A percentile compares a stretch with the other conserved stretches of the same genome.
Evolutionary conservation across 2,113 vertebrate species (phyloP).

Genomic region (Sinocyclocheilus anophthalmus): DNA sequence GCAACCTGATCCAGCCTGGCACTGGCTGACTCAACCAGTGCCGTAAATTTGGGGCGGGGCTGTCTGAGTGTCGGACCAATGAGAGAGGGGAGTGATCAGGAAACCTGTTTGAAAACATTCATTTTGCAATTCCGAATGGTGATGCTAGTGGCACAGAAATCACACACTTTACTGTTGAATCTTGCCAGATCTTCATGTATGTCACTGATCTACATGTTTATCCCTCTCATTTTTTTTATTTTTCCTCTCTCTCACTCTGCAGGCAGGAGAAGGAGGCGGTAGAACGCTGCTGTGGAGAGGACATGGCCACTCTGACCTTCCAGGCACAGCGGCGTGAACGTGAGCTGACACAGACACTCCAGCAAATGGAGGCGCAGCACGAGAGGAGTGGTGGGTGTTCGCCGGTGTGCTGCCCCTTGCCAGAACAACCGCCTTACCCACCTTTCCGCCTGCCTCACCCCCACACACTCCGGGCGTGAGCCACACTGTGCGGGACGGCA

Average conservation of each 20-base stretch:
- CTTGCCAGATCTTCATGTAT: not conserved
- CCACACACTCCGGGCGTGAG: slow-evolving; percentile 76
- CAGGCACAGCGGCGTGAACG: slow-evolving; percentile 85
- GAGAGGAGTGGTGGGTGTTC: slow-evolving; percentile 90
- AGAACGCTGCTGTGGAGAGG: slow-evolving; percentile 78
- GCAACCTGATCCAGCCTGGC: no score
- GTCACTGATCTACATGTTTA: slow-evolving; percentile 44
- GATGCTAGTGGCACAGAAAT: not conserved
- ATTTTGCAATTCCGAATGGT: not conserved
- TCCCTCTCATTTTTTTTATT: slow-evolving; percentile 30
- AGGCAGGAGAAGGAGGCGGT: slow-evolving; percentile 87
- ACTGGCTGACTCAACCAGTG: not conserved
- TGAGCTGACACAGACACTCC: slow-evolving; percentile 87
- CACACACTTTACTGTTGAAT: not conserved
- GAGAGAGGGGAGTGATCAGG: not conserved
- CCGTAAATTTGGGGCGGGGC: not conserved
- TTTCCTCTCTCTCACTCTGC: no score
- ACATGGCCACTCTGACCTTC: slow-evolving; percentile 82
- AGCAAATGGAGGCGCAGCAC: slow-evolving; percentile 89
- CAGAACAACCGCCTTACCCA: slow-evolving; percentile 44
- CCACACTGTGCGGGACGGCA: slow-evolving; percentile 87
- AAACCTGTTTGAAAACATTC: slow-evolving; percentile 6
- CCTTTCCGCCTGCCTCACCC: slow-evolving; percentile 47
- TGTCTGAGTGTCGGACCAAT: not conserved
- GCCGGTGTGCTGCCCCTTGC: slow-evolving; percentile 73